These are phyloP conservation scores for Gallinago solitaria DNA, from an alignment of 2,797 vertebrate genomes.

Conservation along the genomic window DNA sequence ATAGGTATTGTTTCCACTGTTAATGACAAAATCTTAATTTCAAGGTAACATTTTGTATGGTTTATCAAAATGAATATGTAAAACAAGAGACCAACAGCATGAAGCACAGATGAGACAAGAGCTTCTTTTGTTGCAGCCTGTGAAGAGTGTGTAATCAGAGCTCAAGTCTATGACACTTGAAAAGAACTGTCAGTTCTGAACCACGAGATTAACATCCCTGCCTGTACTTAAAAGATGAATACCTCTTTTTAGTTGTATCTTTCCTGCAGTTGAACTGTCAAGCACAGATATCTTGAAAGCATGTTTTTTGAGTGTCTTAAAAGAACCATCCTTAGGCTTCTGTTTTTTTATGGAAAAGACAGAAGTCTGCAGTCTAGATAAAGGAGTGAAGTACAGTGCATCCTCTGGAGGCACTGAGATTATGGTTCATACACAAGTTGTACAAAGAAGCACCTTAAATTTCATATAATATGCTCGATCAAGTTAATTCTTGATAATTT, in stretches of 20 bases:
- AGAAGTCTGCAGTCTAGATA: not conserved
- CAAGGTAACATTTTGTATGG: not conserved
- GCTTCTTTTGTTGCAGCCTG: constrained; percentile 39
- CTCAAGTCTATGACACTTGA: constrained; percentile 62
- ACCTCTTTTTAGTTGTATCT: constrained; percentile 33
- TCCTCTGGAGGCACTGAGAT: not conserved
- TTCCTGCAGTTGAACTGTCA: constrained; percentile 41
- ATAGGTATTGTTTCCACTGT: not conserved
- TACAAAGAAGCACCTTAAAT: not conserved
- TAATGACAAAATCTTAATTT: constrained; percentile 30
- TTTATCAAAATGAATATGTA: constrained; percentile 25
- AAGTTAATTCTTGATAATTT: not conserved
- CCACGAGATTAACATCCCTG: constrained; percentile 48
- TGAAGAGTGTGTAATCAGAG: constrained; percentile 52
- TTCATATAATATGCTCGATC: not conserved
- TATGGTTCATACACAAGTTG: not conserved
- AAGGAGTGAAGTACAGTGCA: not conserved
- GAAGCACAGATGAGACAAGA: constrained; percentile 26
- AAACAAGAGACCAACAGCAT: constrained; percentile 34
- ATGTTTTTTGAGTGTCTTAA: constrained; percentile 11
- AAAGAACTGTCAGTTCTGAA: constrained; percentile 59
- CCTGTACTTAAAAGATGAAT: constrained; percentile 51
- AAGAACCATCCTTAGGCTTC: not conserved
- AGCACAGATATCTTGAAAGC: constrained; percentile 41
- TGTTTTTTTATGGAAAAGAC: not conserved